These are phyloP conservation scores for Thinocorus orbignyianus DNA, from an alignment of 2,113 vertebrate species.

Conservation along the genomic window DNA sequence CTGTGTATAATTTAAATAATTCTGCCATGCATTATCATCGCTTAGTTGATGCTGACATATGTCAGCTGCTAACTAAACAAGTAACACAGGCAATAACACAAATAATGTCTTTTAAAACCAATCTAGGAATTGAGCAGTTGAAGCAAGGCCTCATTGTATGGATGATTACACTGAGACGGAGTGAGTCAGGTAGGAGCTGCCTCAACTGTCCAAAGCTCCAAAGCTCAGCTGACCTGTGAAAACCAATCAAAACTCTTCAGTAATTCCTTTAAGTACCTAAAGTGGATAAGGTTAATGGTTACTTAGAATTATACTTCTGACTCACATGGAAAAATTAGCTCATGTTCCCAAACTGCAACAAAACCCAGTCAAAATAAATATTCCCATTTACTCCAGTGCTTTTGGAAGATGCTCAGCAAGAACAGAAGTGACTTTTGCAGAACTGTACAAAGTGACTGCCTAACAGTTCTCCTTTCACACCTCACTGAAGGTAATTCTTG, in stretches of 20 bases:
- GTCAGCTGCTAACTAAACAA: slow-evolving; percentile 36
- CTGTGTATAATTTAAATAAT: not conserved
- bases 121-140: not conserved
- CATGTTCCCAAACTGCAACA: not conserved
- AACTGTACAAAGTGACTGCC: not conserved
- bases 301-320: not conserved
- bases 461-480: not conserved
- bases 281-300: not conserved
- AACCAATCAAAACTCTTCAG: not conserved
- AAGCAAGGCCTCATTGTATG: not conserved
- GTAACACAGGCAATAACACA: not conserved
- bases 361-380: not conserved
- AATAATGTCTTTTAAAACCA: not conserved
- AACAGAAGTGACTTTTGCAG: not conserved
- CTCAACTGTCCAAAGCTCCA: not conserved
- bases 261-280: not conserved
- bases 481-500: not conserved
- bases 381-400: not conserved
- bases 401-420: not conserved
- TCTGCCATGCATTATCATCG: not conserved
- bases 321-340: fast-evolving
- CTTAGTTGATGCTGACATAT: slow-evolving; percentile 11
- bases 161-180: not conserved
- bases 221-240: not conserved
- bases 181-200: not conserved